Evolutionary conservation across 2,113 vertebrate species (phyloP).

Genomic region (Trachemys scripta): DNA sequence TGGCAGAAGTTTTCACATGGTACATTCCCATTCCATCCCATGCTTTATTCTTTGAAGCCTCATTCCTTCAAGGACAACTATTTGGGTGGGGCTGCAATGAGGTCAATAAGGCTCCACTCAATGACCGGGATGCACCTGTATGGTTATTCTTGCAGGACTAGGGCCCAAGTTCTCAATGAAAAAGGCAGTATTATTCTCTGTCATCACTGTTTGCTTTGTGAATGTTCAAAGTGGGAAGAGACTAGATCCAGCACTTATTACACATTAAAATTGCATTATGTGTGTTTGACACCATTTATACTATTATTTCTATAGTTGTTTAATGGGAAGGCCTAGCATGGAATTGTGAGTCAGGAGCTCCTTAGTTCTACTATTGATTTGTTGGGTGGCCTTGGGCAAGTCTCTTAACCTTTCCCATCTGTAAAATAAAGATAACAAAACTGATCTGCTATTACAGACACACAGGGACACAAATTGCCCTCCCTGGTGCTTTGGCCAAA

Average conservation of each 20-base stretch:
- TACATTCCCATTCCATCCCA: too few species aligned
- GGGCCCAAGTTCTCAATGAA: background rate
- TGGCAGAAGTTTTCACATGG: too few species aligned
- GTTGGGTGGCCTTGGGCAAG: background rate
- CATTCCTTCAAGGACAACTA: too few species aligned
- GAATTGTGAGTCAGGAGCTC: background rate
- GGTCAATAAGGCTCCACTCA: too few species aligned
- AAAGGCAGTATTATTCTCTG: background rate
- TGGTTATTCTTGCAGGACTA: background rate
- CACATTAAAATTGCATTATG: constrained; percentile 67
- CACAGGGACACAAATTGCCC: background rate
- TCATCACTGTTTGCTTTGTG: constrained; percentile 43
- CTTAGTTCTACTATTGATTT: background rate
- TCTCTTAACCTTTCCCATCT: background rate
- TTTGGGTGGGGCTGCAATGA: too few species aligned
- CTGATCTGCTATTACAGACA: background rate
- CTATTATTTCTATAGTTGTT: constrained; percentile 65
- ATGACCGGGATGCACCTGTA: too few species aligned
- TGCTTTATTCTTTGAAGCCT: too few species aligned
- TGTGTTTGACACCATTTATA: constrained; percentile 30
- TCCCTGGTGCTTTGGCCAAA: background rate
- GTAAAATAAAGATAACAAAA: background rate
- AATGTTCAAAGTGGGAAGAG: constrained; percentile 60
- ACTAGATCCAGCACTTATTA: constrained; percentile 61
- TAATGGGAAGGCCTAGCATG: constrained; percentile 3